These are phyloP conservation scores for Sigmodon hispidus DNA, from an alignment of 2,113 vertebrate genomes.

Conservation along the genomic window DNA sequence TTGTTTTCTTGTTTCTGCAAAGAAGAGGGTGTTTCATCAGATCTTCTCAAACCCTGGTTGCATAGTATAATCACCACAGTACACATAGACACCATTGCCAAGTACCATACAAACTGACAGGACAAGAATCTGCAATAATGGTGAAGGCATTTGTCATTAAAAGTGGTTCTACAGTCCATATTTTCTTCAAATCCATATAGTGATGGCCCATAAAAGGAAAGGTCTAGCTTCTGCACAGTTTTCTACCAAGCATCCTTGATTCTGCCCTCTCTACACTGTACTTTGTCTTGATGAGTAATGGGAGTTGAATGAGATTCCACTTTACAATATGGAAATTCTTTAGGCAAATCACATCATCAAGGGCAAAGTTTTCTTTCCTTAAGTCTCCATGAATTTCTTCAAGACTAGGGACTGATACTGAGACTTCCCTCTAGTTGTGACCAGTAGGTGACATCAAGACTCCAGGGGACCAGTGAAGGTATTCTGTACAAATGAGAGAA, in stretches of 20 bases:
- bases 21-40: not conserved
- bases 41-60: not conserved
- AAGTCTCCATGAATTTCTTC: not conserved
- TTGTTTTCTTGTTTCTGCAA: not conserved
- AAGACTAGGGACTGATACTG: not conserved
- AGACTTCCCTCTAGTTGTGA: not conserved
- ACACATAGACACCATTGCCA: not conserved
- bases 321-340: not conserved
- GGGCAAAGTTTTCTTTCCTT: not conserved
- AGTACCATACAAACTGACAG: not conserved
- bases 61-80: not conserved
- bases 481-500: not conserved
- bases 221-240: not conserved
- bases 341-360: not conserved
- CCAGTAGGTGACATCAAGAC: not conserved
- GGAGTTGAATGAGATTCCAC: not conserved
- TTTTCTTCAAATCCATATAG: not conserved
- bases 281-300: not conserved
- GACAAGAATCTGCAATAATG: not conserved
- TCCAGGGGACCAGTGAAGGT: not conserved
- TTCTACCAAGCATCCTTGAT: not conserved
- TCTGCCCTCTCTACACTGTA: not conserved
- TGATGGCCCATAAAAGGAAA: not conserved
- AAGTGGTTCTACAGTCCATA: not conserved
- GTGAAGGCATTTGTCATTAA: not conserved